Evolutionary conservation across 2,797 vertebrate genomes (phyloP).

Genomic region (Nyctalus aviator): DNA sequence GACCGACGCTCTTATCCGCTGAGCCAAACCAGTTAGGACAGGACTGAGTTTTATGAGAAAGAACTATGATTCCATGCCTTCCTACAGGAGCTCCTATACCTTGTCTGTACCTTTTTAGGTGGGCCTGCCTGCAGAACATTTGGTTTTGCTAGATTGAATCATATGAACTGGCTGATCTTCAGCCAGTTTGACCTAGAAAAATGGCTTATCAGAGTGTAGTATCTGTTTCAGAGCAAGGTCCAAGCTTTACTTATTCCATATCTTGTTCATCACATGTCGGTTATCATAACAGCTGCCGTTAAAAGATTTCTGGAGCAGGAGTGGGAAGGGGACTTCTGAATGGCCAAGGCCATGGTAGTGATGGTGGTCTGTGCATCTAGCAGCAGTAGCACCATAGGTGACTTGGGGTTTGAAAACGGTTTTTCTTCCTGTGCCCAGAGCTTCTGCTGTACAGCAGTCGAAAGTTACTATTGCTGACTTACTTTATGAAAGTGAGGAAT

Average conservation of each 20-base stretch:
- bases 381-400: not conserved
- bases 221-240: not conserved
- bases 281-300: not conserved
- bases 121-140: not conserved
- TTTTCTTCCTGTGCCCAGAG: conserved; percentile 7
- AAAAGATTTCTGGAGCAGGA: not conserved
- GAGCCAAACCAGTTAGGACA: no score
- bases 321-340: no score
- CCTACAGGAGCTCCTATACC: not conserved
- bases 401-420: not conserved
- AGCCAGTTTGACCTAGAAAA: not conserved
- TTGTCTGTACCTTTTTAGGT: not conserved
- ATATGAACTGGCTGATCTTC: not conserved
- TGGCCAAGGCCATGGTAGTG: not conserved
- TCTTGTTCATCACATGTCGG: not conserved
- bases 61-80: not conserved
- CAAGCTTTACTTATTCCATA: not conserved
- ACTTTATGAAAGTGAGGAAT: conserved; percentile 63
- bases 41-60: not conserved
- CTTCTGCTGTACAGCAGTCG: not conserved
- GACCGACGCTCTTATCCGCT: no score
- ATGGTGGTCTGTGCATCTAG: not conserved
- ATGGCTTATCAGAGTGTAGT: not conserved
- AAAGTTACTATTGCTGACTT: conserved; percentile 13
- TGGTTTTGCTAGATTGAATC: not conserved